Conservation (phyloP, 1,140 invertebrate genomes). For the Lanistes nyassanus region DNA sequence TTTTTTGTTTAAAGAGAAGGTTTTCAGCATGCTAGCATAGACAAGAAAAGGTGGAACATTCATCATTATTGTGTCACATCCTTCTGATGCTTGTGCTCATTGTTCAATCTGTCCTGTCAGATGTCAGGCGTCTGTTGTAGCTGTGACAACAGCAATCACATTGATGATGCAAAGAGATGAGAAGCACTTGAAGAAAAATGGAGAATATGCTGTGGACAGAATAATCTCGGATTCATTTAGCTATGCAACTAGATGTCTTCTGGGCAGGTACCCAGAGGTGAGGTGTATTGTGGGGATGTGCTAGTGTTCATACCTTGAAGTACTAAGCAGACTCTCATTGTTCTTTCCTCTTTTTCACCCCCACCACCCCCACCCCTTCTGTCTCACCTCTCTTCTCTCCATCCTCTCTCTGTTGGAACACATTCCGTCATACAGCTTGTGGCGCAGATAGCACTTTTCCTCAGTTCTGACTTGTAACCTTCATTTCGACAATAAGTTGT, state of each 20-base stretch:
- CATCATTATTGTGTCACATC: no score
- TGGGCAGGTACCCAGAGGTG: conserved; percentile 48
- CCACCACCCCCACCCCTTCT: no score
- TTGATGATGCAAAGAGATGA: conserved; percentile 57
- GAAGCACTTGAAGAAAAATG: conserved; percentile 57
- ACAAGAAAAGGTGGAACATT: no score
- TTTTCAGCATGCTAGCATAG: background rate
- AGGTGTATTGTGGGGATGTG: background rate
- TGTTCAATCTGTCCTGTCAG: conserved; percentile 33
- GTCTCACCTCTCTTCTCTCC: no score
- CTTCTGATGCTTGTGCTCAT: no score
- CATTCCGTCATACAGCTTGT: no score
- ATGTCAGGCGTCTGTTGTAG: conserved; percentile 60
- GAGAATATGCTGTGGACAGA: conserved; percentile 49
- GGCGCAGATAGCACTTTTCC: no score
- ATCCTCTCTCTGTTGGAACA: background rate
- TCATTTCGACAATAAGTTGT: no score
- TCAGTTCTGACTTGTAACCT: no score
- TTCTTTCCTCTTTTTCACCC: no score
- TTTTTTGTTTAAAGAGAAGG: background rate
- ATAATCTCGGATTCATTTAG: conserved; percentile 52
- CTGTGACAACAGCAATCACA: conserved; percentile 56
- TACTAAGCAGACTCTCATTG: background rate
- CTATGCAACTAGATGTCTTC: conserved; percentile 50
- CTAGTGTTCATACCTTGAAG: background rate